Base-by-base conservation (phyloP, 2,113 vertebrate species). In the Hystrix brachyura region DNA sequence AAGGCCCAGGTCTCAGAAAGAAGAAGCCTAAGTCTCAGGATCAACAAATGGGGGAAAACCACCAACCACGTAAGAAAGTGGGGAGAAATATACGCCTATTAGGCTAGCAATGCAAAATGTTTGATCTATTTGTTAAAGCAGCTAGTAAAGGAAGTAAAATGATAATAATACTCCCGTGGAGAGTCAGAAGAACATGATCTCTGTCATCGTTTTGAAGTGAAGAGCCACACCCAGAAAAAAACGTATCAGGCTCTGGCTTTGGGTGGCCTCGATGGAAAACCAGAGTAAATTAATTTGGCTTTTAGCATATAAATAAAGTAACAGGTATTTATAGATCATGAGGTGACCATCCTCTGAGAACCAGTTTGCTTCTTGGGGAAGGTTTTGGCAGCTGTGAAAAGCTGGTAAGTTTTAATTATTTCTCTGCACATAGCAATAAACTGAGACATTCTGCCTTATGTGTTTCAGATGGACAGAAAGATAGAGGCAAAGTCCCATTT, bases 241-340 rank as follows among this genome's bases (percentile, higher is more conserved):
- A 89, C 38, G 38, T 4, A 46, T 25, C 12, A 57, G 25, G 62
- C 83, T 94, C 71, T 62, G 80, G 51, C 76, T 94, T 76, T 76
- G 59, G 38, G 38, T 91, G 69, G 51, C 80, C 64, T 82, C 95
- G 38, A 67, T 62, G 53, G 43, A 76, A 95, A 96, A 76, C 85
- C 74, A 95, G 64, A 72, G 80, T 89, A 93, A 90, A 82, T 82
- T 90, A 92, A 72, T 76, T 57, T 96, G 48, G 84, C 84, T 96
- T 80, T 92, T 76, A 91, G 85, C 64, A 34, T 65, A 84, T 78
- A 84, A 97, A 91, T 92, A 72, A 97, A 80, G 83, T 72, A 69
- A 51, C 62, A 97, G 91, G 62, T 91, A 93, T 93, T 96, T 97
- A 93, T 84, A 96, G 71, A 60, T 87, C 51, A 62, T 93, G 93